Evolutionary conservation across 2,888 invertebrate genomes (phyloP).

Genomic region (Papilio elwesi): DNA sequence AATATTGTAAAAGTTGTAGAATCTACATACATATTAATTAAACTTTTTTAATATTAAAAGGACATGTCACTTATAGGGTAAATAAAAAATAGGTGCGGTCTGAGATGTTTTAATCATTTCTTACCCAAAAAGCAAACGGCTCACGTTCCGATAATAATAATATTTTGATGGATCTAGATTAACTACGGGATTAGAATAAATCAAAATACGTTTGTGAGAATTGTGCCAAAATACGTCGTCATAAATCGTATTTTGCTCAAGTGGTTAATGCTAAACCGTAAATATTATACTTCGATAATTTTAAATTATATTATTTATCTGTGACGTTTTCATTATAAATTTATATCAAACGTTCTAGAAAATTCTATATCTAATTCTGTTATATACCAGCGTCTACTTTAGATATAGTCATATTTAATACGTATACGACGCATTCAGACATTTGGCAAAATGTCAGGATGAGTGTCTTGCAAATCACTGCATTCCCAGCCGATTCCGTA

Average conservation of each 20-base stretch:
- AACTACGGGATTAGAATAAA: conserved; percentile 38
- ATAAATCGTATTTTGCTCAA: conserved; percentile 36
- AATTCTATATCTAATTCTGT: not conserved
- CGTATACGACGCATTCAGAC: conserved; percentile 21
- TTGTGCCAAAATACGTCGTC: conserved; percentile 42
- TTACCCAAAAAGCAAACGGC: not conserved
- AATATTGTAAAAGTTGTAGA: not conserved
- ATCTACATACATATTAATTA: too few species aligned
- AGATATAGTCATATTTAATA: conserved; percentile 24
- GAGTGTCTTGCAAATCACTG: conserved; percentile 45
- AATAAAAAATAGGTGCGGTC: not conserved
- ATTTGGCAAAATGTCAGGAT: conserved; percentile 52
- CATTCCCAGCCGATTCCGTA: conserved; percentile 52
- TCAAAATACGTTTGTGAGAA: conserved; percentile 36
- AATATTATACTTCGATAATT: conserved; percentile 33
- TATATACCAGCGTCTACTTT: not conserved
- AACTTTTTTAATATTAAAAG: not conserved
- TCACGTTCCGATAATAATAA: conserved; percentile 33
- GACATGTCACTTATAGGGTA: not conserved
- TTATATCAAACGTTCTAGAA: conserved; percentile 21
- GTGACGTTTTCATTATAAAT: conserved; percentile 13
- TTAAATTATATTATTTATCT: conserved; percentile 20
- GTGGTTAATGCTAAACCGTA: conserved; percentile 32
- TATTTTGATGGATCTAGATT: conserved; percentile 39
- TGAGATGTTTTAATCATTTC: conserved; percentile 16